Evolutionary conservation across 92 coral and sea anemone genomes (phyloP).

Genomic region (Pocillopora meandrina): DNA sequence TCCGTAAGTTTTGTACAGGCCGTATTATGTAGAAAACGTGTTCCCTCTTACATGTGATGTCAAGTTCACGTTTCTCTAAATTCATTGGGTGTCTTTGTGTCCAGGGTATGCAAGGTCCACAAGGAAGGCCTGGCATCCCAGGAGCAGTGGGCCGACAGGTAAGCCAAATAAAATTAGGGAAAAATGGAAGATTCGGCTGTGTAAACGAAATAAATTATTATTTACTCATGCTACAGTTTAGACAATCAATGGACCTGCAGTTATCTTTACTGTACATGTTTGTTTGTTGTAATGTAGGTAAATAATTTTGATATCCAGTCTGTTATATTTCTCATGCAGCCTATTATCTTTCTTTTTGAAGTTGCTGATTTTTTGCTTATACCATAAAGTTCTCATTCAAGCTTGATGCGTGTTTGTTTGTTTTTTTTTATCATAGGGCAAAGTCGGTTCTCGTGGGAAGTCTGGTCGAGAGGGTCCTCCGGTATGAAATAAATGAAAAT

Average conservation of each 20-base stretch:
- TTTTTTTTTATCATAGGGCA: neutral
- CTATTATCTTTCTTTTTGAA: neutral
- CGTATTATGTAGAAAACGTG: neutral
- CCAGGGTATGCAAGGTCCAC: constrained; percentile 35
- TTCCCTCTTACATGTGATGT: neutral
- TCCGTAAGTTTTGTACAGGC: constrained; percentile 1
- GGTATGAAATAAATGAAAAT: constrained; percentile 1
- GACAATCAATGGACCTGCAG: too few species aligned
- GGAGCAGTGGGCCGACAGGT: constrained; percentile 26
- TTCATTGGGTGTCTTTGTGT: neutral
- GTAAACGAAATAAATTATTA: neutral
- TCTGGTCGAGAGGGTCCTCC: constrained; percentile 20
- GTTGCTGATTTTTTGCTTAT: neutral
- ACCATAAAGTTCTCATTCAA: too few species aligned
- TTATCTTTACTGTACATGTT: too few species aligned
- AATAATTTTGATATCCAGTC: neutral
- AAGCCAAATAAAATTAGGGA: neutral
- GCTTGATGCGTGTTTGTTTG: too few species aligned
- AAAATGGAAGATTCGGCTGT: neutral
- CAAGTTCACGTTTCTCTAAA: neutral
- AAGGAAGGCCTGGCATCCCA: constrained; percentile 18
- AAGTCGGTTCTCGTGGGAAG: constrained; percentile 19
- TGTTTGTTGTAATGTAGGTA: too few species aligned
- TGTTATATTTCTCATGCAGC: neutral
- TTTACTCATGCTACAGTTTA: too few species aligned